phyloP scores from a whole-genome alignment of 2,113 vertebrate species.

The Lethenteron camtschaticum region DNA sequence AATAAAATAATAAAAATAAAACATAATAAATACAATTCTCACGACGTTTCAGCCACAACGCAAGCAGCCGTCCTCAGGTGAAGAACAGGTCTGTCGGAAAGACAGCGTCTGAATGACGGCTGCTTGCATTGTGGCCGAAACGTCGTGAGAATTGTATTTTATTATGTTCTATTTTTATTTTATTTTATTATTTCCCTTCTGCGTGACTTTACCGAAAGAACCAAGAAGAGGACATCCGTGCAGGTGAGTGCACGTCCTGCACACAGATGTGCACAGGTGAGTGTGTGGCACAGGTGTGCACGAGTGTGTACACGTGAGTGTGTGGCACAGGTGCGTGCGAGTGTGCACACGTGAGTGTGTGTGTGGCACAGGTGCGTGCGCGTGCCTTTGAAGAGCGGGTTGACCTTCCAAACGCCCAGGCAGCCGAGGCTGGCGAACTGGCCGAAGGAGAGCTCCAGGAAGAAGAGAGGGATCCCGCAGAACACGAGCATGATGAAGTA shows the following conservation, averaged over 20 bases:
- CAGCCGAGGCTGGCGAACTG: slow-evolving; percentile 90
- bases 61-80: too few relatives aligned
- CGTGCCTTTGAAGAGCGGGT: slow-evolving; percentile 98
- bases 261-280: background rate
- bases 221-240: background rate
- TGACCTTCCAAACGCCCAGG: slow-evolving; percentile 86
- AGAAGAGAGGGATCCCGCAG: slow-evolving; percentile 90
- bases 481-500: slow-evolving; percentile 98
- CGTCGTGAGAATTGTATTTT: too few relatives aligned
- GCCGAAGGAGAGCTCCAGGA: slow-evolving; percentile 89
- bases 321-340: background rate
- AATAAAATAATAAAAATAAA: too few relatives aligned
- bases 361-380: background rate
- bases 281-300: background rate
- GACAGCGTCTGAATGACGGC: too few relatives aligned
- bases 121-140: too few relatives aligned
- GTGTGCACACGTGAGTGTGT: background rate
- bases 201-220: too few relatives aligned
- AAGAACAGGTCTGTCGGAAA: too few relatives aligned
- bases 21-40: too few relatives aligned
- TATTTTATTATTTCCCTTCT: too few relatives aligned
- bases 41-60: too few relatives aligned
- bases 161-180: too few relatives aligned
- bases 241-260: background rate
- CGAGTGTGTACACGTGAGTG: background rate